A percentile compares a stretch with the other conserved stretches of the same genome.
These are phyloP conservation scores for Drosophila kuntzei DNA, from an alignment of 2,888 invertebrate species.

Conservation along the genomic window DNA sequence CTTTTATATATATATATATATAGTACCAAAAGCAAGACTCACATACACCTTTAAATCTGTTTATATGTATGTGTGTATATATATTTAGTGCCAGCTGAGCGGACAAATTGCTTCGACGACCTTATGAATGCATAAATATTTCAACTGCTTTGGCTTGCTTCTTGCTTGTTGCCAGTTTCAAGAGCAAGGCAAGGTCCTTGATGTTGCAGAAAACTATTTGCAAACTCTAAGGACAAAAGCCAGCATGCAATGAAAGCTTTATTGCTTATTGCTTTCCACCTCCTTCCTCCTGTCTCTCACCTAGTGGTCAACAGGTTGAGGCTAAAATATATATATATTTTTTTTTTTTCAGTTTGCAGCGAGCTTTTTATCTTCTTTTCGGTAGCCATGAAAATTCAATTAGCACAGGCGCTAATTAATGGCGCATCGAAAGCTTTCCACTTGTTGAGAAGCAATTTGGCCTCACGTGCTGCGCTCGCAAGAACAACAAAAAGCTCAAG, in stretches of 20 bases:
- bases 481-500: slow-evolving; percentile 51
- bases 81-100: slow-evolving; percentile 69
- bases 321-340: no score
- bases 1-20: slow-evolving; percentile 3
- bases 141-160: slow-evolving; percentile 60
- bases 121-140: slow-evolving; percentile 76
- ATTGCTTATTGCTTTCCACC: slow-evolving; percentile 19
- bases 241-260: slow-evolving; percentile 54
- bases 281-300: neutral
- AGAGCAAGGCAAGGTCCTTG: slow-evolving; percentile 75
- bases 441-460: slow-evolving; percentile 66
- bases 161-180: slow-evolving; percentile 69
- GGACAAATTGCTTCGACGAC: slow-evolving; percentile 71
- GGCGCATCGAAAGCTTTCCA: slow-evolving; percentile 71
- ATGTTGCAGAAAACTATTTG: slow-evolving; percentile 57
- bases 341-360: neutral
- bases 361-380: slow-evolving; percentile 39
- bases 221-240: slow-evolving; percentile 63
- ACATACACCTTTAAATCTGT: neutral
- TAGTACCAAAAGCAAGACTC: slow-evolving; percentile 19
- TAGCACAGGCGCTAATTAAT: slow-evolving; percentile 70
- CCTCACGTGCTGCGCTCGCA: slow-evolving; percentile 48
- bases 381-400: slow-evolving; percentile 72
- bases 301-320: slow-evolving; percentile 69
- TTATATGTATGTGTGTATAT: slow-evolving; percentile 36